Percentiles rank a stretch among this genome's conserved stretches.
These are phyloP conservation scores for Lasioglossum calceatum DNA, from an alignment of 2,888 invertebrate genomes.

Conservation along the genomic window DNA sequence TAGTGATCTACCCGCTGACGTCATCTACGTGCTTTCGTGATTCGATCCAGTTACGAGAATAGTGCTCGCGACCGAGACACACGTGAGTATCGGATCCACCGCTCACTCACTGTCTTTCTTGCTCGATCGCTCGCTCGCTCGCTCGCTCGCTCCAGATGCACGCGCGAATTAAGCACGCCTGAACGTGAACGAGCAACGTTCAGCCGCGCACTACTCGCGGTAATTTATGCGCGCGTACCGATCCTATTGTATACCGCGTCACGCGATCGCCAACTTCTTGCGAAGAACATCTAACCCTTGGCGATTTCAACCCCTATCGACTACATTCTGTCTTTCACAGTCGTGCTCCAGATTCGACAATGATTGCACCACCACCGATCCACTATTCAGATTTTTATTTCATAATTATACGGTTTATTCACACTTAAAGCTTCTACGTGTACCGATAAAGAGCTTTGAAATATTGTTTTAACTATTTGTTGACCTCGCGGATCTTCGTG, in stretches of 20 bases:
- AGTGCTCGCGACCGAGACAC: conserved; percentile 41
- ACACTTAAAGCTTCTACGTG: background rate
- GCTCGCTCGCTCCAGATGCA: background rate
- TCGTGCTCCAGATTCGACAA: background rate
- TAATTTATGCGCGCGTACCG: conserved; percentile 41
- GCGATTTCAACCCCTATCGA: background rate
- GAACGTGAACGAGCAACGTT: conserved; percentile 3
- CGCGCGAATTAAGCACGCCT: background rate
- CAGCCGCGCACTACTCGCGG: background rate
- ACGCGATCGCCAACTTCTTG: conserved; percentile 23
- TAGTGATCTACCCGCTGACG: conserved; percentile 53
- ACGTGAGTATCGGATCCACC: conserved; percentile 49
- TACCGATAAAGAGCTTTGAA: too few relatives aligned
- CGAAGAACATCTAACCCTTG: background rate
- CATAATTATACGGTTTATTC: background rate
- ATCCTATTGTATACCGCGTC: conserved; percentile 25
- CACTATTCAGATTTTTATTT: background rate
- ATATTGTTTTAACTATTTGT: background rate
- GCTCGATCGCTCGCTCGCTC: background rate
- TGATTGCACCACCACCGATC: background rate
- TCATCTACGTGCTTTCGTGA: conserved; percentile 47
- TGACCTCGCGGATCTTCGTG: background rate
- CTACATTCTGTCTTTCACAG: background rate
- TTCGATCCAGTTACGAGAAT: conserved; percentile 44
- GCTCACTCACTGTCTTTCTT: background rate